phyloP scores from a whole-genome alignment of 1,140 invertebrate species.

The Rhynchophorus ferrugineus region DNA sequence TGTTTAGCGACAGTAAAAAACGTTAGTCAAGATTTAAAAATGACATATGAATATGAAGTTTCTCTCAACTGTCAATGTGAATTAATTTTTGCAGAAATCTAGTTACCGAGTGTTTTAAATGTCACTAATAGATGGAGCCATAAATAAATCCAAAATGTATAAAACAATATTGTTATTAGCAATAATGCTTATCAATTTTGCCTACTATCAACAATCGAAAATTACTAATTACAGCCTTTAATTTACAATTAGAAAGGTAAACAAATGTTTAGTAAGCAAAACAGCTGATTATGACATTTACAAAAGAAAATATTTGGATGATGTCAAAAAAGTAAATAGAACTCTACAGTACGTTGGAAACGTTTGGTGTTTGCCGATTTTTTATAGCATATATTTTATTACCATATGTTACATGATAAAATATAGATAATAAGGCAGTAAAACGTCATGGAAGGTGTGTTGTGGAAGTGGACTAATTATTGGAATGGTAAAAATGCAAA shows the following conservation, averaged over 20 bases:
- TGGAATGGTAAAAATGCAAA: conserved; percentile 73
- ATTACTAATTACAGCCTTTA: too few relatives aligned
- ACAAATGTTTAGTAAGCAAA: too few relatives aligned
- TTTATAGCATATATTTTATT: not conserved
- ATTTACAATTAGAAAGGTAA: too few relatives aligned
- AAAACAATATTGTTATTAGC: too few relatives aligned
- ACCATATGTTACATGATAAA: not conserved
- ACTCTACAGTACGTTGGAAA: not conserved
- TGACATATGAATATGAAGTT: too few relatives aligned
- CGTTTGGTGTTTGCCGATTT: not conserved
- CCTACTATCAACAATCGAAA: too few relatives aligned
- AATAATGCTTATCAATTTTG: too few relatives aligned
- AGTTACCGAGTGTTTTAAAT: not conserved
- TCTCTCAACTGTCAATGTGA: too few relatives aligned
- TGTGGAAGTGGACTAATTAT: conserved; percentile 81
- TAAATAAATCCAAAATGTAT: too few relatives aligned
- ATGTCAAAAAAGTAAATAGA: not conserved
- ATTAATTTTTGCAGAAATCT: not conserved
- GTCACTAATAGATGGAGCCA: not conserved
- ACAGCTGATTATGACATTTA: not conserved
- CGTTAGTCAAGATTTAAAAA: too few relatives aligned
- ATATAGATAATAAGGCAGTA: too few relatives aligned
- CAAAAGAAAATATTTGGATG: not conserved
- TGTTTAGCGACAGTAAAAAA: too few relatives aligned
- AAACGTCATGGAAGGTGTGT: conserved; percentile 58